These are phyloP conservation scores for Uropetala carovei DNA, from an alignment of 2,888 invertebrate genomes.

Conservation along the genomic window DNA sequence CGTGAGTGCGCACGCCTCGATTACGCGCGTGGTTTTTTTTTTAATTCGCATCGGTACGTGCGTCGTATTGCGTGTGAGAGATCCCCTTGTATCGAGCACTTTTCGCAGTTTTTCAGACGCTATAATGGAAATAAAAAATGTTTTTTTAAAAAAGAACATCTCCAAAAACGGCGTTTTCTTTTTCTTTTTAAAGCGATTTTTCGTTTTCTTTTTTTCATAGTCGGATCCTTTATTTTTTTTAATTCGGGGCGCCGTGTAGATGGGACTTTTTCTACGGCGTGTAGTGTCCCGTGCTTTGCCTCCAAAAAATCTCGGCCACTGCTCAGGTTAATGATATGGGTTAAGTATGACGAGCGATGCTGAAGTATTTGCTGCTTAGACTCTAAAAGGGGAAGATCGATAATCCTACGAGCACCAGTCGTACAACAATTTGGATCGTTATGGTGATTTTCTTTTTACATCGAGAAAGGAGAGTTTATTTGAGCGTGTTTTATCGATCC, in stretches of 20 bases:
- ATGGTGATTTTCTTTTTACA: not conserved
- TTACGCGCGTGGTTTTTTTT: not conserved
- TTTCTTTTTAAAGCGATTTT: not conserved
- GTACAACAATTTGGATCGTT: not conserved
- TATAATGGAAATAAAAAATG: not conserved
- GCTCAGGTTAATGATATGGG: slow-evolving; percentile 35
- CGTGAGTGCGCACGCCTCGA: not conserved
- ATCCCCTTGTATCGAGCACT: not conserved
- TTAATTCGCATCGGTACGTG: not conserved
- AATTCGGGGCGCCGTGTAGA: not conserved
- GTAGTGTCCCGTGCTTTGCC: not conserved
- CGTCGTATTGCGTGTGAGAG: not conserved
- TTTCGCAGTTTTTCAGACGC: not conserved
- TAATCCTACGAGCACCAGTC: not conserved
- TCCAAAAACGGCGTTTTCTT: not conserved
- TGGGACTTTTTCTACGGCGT: not conserved
- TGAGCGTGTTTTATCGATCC: too few relatives aligned
- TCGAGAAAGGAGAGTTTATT: not conserved
- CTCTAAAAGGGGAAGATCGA: not conserved
- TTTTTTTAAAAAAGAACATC: not conserved
- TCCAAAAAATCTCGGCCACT: slow-evolving; percentile 32
- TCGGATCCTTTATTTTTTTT: not conserved
- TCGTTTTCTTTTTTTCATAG: not conserved
- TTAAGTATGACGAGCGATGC: not conserved
- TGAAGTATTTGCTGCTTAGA: not conserved